phyloP scores from a whole-genome alignment of 2,888 invertebrate genomes.

The Eupithecia subumbrata region DNA sequence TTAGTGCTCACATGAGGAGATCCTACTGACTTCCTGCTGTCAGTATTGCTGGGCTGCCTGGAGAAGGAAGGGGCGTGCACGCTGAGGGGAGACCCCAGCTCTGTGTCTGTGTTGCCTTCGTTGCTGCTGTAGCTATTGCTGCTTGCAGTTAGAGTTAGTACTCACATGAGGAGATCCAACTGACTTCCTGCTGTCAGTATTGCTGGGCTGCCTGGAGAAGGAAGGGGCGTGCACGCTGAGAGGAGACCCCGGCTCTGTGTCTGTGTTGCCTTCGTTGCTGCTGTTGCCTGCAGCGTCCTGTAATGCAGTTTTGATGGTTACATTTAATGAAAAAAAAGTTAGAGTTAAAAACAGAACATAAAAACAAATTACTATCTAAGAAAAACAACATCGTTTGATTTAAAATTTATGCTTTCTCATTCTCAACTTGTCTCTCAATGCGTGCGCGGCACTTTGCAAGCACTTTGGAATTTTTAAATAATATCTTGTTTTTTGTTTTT shows the following conservation, averaged over 20 bases:
- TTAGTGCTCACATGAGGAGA: conserved; percentile 66
- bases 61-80: conserved; percentile 70
- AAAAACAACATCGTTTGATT: too few relatives aligned
- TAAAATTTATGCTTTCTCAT: too few relatives aligned
- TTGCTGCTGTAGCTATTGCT: background rate
- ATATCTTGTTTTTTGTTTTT: too few relatives aligned
- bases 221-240: conserved; percentile 69
- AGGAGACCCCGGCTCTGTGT: conserved; percentile 77
- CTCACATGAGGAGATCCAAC: conserved; percentile 70
- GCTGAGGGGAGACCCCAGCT: conserved; percentile 76
- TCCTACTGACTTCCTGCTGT: conserved; percentile 70
- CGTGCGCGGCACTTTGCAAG: too few relatives aligned
- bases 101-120: conserved; percentile 50
- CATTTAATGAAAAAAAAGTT: too few relatives aligned
- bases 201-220: conserved; percentile 75
- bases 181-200: conserved; percentile 72
- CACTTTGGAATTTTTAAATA: too few relatives aligned
- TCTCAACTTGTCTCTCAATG: too few relatives aligned
- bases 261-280: conserved; percentile 75
- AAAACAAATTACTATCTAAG: too few relatives aligned
- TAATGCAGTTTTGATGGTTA: background rate
- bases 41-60: conserved; percentile 72
- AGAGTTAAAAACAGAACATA: too few relatives aligned
- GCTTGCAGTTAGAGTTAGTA: background rate
- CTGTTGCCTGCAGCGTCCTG: conserved; percentile 76